A percentile compares a stretch with the other conserved stretches of the same genome.
Conservation (phyloP, 1,140 invertebrate genomes). For the Hesperophylax magnus region DNA sequence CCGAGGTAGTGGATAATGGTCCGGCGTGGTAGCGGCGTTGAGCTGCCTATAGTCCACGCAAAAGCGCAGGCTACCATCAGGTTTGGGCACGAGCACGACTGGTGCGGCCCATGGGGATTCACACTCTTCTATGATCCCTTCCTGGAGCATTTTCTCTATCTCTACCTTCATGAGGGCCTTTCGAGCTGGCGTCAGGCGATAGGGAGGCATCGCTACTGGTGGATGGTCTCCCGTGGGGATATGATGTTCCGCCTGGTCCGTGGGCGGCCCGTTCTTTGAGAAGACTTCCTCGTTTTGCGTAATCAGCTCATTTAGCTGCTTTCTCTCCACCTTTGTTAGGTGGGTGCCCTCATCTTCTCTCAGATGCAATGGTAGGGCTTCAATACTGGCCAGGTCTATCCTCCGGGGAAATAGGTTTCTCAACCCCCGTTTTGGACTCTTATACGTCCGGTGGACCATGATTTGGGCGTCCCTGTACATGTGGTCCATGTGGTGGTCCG, state of each 20-base stretch:
- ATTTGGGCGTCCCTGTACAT: neutral
- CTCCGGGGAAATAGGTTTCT: neutral
- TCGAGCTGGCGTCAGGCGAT: conserved; percentile 55
- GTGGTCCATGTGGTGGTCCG: neutral
- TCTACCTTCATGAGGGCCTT: conserved; percentile 49
- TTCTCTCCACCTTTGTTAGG: neutral
- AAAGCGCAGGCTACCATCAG: conserved; percentile 58
- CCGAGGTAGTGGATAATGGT: conserved; percentile 65
- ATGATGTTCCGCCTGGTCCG: neutral
- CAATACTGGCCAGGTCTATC: neutral
- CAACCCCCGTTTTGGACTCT: neutral
- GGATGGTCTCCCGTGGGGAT: neutral
- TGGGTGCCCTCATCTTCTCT: neutral
- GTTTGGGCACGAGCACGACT: conserved; percentile 62
- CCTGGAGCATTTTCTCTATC: conserved; percentile 59
- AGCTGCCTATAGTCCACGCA: conserved; percentile 63
- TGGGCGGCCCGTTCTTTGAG: neutral
- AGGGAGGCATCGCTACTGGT: conserved; percentile 58
- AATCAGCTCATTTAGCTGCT: neutral
- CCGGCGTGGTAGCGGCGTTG: conserved; percentile 60
- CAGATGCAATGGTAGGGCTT: neutral
- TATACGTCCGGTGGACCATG: neutral
- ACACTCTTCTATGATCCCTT: conserved; percentile 61
- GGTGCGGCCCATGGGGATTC: conserved; percentile 62
- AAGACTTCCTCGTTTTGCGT: neutral